A percentile compares a stretch with the other conserved stretches of the same genome.
These are phyloP conservation scores for Ornithoptera alexandrae DNA, from an alignment of 2,888 invertebrate genomes.

Conservation along the genomic window DNA sequence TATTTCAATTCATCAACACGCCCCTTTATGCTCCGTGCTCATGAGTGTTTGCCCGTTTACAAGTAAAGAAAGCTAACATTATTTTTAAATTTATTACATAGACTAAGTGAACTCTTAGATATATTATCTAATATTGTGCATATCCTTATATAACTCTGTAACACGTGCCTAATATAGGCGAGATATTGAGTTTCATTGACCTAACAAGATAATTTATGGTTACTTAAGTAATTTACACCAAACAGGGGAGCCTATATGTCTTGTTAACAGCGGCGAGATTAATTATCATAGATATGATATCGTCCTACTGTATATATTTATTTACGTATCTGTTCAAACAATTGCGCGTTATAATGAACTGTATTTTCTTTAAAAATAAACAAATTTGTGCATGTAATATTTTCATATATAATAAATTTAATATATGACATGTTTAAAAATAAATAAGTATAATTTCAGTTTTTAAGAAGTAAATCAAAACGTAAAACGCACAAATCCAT, in stretches of 20 bases:
- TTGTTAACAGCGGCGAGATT: constrained; percentile 48
- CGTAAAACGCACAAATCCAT: no score
- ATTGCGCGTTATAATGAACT: neutral
- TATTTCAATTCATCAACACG: constrained; percentile 69
- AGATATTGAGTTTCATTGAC: constrained; percentile 43
- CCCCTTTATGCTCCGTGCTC: constrained; percentile 46
- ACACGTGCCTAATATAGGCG: constrained; percentile 39
- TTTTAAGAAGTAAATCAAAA: no score
- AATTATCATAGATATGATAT: constrained; percentile 40
- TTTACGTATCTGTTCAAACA: neutral
- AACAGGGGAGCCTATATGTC: constrained; percentile 46
- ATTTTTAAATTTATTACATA: neutral
- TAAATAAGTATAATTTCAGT: no score
- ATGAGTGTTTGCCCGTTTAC: constrained; percentile 26
- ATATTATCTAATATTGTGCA: neutral
- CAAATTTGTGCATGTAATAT: no score
- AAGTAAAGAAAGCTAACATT: constrained; percentile 13
- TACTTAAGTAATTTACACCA: constrained; percentile 49
- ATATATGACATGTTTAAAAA: no score
- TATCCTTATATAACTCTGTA: neutral
- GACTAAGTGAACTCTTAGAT: neutral
- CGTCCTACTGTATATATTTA: constrained; percentile 24
- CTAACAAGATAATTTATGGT: constrained; percentile 52
- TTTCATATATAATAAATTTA: no score
- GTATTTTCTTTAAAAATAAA: no score